phyloP scores from a whole-genome alignment of 2,797 vertebrate genomes.

The Rallus crepitans region DNA sequence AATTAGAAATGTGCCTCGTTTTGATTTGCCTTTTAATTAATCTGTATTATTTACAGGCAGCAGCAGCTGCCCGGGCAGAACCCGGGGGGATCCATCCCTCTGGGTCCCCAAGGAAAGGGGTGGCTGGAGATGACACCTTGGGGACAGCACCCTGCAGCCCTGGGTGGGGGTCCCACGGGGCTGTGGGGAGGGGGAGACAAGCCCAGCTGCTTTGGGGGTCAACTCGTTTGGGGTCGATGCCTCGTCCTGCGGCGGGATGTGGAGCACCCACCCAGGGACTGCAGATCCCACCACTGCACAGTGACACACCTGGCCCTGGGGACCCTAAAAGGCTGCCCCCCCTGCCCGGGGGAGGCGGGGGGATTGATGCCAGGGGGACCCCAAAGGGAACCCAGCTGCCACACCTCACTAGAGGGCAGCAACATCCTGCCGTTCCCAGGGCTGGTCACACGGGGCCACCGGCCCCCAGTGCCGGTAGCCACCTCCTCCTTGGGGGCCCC shows the following conservation, averaged over 20 bases:
- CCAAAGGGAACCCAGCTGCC: neutral
- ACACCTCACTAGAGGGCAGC: constrained; percentile 59
- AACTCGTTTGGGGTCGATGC: neutral
- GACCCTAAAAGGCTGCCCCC: neutral
- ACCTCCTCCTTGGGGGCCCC: neutral
- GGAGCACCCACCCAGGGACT: neutral
- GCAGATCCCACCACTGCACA: neutral
- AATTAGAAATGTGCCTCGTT: constrained; percentile 38
- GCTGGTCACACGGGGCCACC: neutral
- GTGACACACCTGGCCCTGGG: neutral
- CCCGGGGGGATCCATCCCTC: neutral
- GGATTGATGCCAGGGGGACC: neutral
- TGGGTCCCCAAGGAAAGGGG: neutral
- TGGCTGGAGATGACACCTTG: accelerated
- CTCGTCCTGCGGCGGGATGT: accelerated
- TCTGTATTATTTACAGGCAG: constrained; percentile 28
- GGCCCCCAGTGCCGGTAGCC: neutral
- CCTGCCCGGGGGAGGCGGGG: neutral
- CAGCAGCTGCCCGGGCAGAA: neutral
- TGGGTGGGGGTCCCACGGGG: neutral
- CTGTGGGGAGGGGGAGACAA: neutral
- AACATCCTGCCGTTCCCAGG: neutral
- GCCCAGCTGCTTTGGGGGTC: neutral
- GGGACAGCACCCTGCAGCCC: neutral
- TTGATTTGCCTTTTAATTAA: constrained; percentile 69